A percentile compares a stretch with the other conserved stretches of the same genome.
These are phyloP conservation scores for Cerastis leucographa DNA, from an alignment of 2,888 invertebrate species.

Conservation along the genomic window DNA sequence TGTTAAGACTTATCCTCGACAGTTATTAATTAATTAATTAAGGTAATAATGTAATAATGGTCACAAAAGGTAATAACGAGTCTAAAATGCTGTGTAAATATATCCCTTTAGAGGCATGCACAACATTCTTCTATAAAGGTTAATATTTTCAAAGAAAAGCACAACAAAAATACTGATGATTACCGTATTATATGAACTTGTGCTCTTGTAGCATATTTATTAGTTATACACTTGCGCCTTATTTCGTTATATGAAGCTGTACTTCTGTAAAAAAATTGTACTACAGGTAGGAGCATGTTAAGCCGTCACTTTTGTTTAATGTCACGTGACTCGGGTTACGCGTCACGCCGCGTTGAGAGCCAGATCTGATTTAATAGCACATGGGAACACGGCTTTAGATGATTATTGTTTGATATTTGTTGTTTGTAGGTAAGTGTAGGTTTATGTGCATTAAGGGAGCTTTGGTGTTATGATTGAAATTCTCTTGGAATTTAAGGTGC, in stretches of 20 bases:
- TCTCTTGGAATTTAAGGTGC: background rate
- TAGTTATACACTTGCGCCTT: too few relatives aligned
- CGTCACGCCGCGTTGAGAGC: constrained; percentile 21
- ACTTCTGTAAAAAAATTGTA: background rate
- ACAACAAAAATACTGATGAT: too few relatives aligned
- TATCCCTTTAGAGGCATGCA: too few relatives aligned
- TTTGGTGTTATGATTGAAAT: background rate
- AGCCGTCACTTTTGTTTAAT: constrained; percentile 45
- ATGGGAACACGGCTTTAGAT: constrained; percentile 29
- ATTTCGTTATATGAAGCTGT: background rate
- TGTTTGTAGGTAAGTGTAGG: constrained; percentile 12
- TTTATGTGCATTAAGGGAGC: background rate
- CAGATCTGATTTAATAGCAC: constrained; percentile 31
- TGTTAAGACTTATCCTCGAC: too few relatives aligned
- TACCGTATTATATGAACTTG: too few relatives aligned
- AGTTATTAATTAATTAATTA: too few relatives aligned
- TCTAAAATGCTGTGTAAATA: too few relatives aligned
- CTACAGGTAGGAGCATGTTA: constrained; percentile 19
- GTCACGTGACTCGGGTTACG: constrained; percentile 46
- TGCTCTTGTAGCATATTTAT: too few relatives aligned
- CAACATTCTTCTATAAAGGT: too few relatives aligned
- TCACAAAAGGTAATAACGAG: too few relatives aligned
- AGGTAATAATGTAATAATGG: too few relatives aligned
- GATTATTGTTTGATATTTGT: constrained; percentile 41
- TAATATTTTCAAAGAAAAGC: background rate